Evolutionary conservation across 1,140 invertebrate genomes (phyloP), one percentile per base, ranked within the genome.

Genomic region (Centruroides sculpturatus): DNA sequence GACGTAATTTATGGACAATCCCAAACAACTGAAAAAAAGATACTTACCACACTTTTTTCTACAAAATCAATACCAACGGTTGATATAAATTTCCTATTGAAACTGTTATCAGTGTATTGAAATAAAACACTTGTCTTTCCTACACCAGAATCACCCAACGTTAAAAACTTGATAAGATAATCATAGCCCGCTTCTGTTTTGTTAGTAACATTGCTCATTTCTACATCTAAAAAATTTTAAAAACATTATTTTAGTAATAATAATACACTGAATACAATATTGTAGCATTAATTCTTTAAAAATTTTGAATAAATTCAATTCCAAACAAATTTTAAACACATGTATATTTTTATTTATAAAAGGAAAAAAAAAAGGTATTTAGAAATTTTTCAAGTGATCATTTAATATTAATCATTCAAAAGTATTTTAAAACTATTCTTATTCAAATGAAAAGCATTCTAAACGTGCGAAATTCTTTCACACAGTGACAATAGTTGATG

Each of bases 41-140:
- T 35, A 75, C 82, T 81, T 79, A 95, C 92, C 79, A 97, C 78
- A 75, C 89, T 80, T 77, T 98, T 98, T 76, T 98, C 92, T 72
- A 90, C 82, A 72, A 98, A 98, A 76, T 98, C 94, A 69, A 98
- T 97, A 59, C 94, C 94, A 60, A 98, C 94, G 7, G 94, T 98
- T 4, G 93, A 96, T 64, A 94, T 91, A 74, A 96, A 98, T 74
- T 88, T 85, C 7, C 85, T 82, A 71, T 90, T 87, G 73, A 96
- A 98, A 13, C 81, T 80, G 56, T 87, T 89, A 77, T 97, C 92
- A 3, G 92, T 96, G 70, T 97, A 98, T 69, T 95, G 92, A 76
- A 91, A 92, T 23, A 94, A 76, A 67, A 93, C 91, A 69, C 88
- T 92, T 0, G 91, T 94, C 78, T 94, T 94, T 41, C 91, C 91